phyloP scores from a whole-genome alignment of 37 sponge, comb jelly and placozoan species.

The Ianthella basta region DNA sequence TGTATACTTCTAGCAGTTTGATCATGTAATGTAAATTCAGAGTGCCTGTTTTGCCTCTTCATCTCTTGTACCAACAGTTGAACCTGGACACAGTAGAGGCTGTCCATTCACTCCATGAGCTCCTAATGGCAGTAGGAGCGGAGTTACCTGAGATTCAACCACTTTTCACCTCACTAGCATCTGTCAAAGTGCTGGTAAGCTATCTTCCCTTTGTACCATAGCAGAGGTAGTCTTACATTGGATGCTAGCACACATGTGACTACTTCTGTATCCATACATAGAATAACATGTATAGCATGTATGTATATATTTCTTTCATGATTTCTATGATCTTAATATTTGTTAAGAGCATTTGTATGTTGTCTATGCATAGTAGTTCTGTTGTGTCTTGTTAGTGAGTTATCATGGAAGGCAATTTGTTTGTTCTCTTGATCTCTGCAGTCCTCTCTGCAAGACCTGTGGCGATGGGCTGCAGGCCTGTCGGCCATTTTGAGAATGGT shows the following conservation, averaged over 20 bases:
- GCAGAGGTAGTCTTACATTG: too few species aligned
- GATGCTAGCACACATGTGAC: too few species aligned
- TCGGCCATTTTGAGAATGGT: slow-evolving; percentile 15
- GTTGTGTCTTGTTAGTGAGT: too few species aligned
- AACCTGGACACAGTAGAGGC: slow-evolving; percentile 17
- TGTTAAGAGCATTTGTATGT: too few species aligned
- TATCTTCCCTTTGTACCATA: too few species aligned
- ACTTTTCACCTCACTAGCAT: not conserved
- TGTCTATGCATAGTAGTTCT: too few species aligned
- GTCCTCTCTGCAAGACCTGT: slow-evolving; percentile 3
- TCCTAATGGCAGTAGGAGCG: slow-evolving; percentile 11
- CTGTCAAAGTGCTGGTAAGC: not conserved
- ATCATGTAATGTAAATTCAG: not conserved
- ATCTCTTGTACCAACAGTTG: not conserved
- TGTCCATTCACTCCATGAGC: not conserved
- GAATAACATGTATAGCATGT: too few species aligned
- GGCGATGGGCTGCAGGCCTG: slow-evolving; percentile 22
- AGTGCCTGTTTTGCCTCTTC: not conserved
- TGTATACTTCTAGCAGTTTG: too few species aligned
- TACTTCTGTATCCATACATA: too few species aligned
- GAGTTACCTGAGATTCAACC: slow-evolving; percentile 26
- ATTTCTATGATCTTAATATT: too few species aligned
- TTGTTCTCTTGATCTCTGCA: not conserved
- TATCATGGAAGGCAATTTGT: too few species aligned
- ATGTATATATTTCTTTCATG: too few species aligned